Percentiles rank a stretch among this genome's conserved stretches.
phyloP scores from a whole-genome alignment of 2,888 invertebrate genomes.

The Epinotia nisella region DNA sequence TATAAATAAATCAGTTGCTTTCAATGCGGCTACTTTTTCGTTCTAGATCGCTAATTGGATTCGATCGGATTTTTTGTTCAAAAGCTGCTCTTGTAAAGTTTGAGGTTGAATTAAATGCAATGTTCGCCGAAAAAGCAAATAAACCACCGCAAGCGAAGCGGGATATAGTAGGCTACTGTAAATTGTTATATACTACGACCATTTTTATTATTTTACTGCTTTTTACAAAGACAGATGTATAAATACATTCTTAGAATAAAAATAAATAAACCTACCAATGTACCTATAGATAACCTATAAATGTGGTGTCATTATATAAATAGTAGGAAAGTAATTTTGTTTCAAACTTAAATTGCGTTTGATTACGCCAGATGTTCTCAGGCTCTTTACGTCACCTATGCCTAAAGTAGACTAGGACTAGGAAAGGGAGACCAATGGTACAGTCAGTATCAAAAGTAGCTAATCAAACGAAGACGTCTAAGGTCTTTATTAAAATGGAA shows the following conservation, averaged over 20 bases:
- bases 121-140: neutral
- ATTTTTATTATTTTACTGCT: neutral
- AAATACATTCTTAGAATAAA: neutral
- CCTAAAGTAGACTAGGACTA: neutral
- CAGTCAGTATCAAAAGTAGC: no score
- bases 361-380: neutral
- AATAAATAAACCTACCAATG: no score
- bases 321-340: neutral
- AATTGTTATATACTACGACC: no score
- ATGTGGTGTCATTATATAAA: neutral
- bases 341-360: neutral
- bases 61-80: slow-evolving; percentile 1
- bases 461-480: no score
- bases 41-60: slow-evolving; percentile 4
- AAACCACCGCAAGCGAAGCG: neutral
- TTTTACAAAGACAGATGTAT: no score
- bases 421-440: neutral
- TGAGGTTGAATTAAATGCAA: slow-evolving; percentile 3
- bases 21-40: slow-evolving; percentile 4
- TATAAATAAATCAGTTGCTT: slow-evolving; percentile 2
- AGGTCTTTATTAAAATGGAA: no score
- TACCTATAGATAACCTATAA: neutral
- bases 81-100: slow-evolving; percentile 4
- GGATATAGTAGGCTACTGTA: no score
- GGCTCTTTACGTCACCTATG: neutral